A percentile compares a stretch with the other conserved stretches of the same genome.
Conservation (phyloP, 2,797 vertebrate species). For the Gorsachius magnificus region DNA sequence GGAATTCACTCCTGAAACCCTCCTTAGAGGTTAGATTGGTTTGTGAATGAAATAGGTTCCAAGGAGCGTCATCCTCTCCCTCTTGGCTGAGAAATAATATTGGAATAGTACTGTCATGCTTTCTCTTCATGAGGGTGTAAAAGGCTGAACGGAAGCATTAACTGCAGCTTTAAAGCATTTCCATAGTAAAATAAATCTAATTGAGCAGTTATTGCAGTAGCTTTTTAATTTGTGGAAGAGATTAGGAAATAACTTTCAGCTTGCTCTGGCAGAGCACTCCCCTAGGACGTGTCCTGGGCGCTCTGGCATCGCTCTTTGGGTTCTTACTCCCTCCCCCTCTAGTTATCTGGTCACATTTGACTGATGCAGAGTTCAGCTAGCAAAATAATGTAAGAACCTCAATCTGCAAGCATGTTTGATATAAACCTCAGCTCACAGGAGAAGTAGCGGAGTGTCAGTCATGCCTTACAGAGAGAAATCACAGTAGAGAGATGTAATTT, state of each 20-base stretch:
- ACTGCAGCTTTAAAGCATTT: constrained; percentile 65
- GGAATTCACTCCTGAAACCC: not conserved
- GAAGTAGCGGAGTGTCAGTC: not conserved
- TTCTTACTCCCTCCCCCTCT: constrained; percentile 38
- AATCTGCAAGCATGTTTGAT: not conserved
- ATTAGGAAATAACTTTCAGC: constrained; percentile 70
- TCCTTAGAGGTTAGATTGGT: not conserved
- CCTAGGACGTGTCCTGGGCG: constrained; percentile 24
- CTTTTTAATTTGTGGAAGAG: constrained; percentile 71
- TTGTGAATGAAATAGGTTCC: constrained; percentile 5
- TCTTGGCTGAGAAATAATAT: constrained; percentile 10
- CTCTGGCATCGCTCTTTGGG: constrained; percentile 37
- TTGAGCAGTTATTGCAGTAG: constrained; percentile 70
- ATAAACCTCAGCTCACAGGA: not conserved
- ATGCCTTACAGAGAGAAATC: constrained; percentile 2
- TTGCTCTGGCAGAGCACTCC: constrained; percentile 59
- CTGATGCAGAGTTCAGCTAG: constrained; percentile 31
- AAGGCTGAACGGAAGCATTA: constrained; percentile 61
- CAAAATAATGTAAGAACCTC: not conserved
- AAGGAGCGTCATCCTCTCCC: constrained; percentile 7
- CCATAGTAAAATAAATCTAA: constrained; percentile 71
- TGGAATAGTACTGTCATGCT: not conserved
- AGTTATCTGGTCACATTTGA: constrained; percentile 34
- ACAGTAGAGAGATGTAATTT: constrained; percentile 1
- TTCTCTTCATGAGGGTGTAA: constrained; percentile 43